Base-by-base conservation (phyloP, 2,888 invertebrate species). In the Mechanitis mazaeus region DNA sequence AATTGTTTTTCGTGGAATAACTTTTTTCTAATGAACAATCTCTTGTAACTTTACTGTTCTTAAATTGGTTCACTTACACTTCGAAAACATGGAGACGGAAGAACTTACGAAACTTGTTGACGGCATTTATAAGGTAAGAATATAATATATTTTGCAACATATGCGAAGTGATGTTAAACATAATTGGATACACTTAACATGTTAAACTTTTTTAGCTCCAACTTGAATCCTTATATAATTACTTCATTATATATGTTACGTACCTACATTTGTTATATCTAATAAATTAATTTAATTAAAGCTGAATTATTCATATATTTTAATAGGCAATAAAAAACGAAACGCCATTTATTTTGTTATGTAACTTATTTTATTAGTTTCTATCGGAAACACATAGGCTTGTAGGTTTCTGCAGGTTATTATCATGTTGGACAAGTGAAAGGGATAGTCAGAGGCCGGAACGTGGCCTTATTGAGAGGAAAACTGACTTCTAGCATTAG, bases 21-120 rank as follows among this genome's bases (percentile, higher is more conserved):
- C 75, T 80, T 79, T 71, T 71, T 69, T 74, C 79, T 78, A 77
- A 89, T 90, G 89, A 87, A 83, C 86, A 82, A 83, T 83, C 77
- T 77, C 70, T 87, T 87, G 86, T 88, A 81, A 82, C 75, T 74
- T 73, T 75, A 71, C 67, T 72, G 77, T 78, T 66, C 70, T 71
- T 77, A 77, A 65, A 65, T 65, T 77, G 75, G 72, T 80, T 79
- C 75, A 78, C 72, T 81, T 79, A 82, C 80, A 80, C 83, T 78
- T 76, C 73, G 73, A 83, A 83, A 75, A 76, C 74, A 91, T 95
- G 94, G 96, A 96, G 92, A 95, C 96, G 76, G 96, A 96, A 85
- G 96, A 96, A 91, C 94, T 96, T 75, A 96, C 95, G 80, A 96
- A 95, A 91, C 94, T 96, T 76, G 96, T 96, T 77, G 96, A 96